Evolutionary conservation across 2,888 invertebrate genomes (phyloP).

Genomic region (Teleiodes luculella): DNA sequence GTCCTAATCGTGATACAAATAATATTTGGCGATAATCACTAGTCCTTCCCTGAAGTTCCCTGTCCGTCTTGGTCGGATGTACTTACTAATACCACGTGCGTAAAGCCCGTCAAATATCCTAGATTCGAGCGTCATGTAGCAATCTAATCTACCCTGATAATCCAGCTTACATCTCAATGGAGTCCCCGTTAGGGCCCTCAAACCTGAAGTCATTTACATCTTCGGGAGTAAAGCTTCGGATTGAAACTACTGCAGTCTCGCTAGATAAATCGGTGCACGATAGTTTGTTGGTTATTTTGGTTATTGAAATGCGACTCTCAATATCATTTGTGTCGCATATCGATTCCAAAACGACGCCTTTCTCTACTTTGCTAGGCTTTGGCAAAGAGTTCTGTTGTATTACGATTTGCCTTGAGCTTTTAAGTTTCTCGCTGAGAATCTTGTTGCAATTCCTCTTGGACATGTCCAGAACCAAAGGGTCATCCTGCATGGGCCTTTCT

Average conservation of each 20-base stretch:
- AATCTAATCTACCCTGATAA: background rate
- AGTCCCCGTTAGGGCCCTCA: slow-evolving; percentile 54
- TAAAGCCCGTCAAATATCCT: too few species aligned
- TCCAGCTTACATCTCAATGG: slow-evolving; percentile 59
- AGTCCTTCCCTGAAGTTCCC: too few species aligned
- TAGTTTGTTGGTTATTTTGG: slow-evolving; percentile 71
- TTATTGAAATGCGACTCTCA: slow-evolving; percentile 74
- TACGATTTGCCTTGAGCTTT: slow-evolving; percentile 44
- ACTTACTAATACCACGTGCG: too few species aligned
- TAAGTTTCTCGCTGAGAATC: slow-evolving; percentile 61
- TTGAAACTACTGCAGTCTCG: slow-evolving; percentile 49
- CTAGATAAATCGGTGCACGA: slow-evolving; percentile 60
- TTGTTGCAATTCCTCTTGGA: slow-evolving; percentile 65
- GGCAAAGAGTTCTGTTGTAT: slow-evolving; percentile 37
- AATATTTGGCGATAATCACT: too few species aligned
- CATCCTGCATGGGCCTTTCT: slow-evolving; percentile 50
- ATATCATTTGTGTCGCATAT: slow-evolving; percentile 67
- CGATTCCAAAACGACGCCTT: slow-evolving; percentile 57
- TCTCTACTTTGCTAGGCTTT: slow-evolving; percentile 63
- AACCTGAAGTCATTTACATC: slow-evolving; percentile 65
- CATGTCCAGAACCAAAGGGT: slow-evolving; percentile 66
- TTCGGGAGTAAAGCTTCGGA: slow-evolving; percentile 65
- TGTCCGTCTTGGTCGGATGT: too few species aligned
- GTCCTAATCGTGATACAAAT: too few species aligned
- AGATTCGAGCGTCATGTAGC: too few species aligned